Conservation (phyloP, 2,888 invertebrate genomes). For the Agrilus biguttatus region DNA sequence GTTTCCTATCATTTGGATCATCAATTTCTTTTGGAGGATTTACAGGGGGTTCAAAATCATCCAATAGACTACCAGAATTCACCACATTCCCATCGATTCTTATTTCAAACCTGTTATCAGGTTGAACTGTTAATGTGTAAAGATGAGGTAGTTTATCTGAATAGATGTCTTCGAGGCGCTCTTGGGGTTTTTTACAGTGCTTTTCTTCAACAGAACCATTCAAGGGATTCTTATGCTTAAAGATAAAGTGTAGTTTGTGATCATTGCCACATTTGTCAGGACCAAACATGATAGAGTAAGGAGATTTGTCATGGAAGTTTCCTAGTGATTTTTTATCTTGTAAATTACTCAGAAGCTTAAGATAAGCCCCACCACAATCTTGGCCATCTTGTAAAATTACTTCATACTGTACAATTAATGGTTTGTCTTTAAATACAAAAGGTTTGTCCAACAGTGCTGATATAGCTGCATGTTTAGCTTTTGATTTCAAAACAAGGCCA, state of each 20-base stretch:
- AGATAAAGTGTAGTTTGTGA: slow-evolving; percentile 85
- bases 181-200: slow-evolving; percentile 84
- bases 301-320: slow-evolving; percentile 86
- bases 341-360: slow-evolving; percentile 76
- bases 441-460: slow-evolving; percentile 61
- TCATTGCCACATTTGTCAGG: slow-evolving; percentile 98
- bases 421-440: slow-evolving; percentile 71
- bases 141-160: slow-evolving; percentile 89
- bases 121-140: slow-evolving; percentile 62
- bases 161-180: slow-evolving; percentile 71
- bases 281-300: slow-evolving; percentile 99
- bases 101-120: slow-evolving; percentile 70
- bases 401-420: slow-evolving; percentile 86
- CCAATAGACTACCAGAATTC: slow-evolving; percentile 73
- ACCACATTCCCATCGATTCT: slow-evolving; percentile 70
- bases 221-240: slow-evolving; percentile 86
- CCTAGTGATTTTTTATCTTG: slow-evolving; percentile 55
- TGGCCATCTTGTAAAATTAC: slow-evolving; percentile 76
- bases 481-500: slow-evolving; percentile 80
- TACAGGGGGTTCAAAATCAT: slow-evolving; percentile 84
- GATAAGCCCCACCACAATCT: slow-evolving; percentile 96
- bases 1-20: slow-evolving; percentile 74
- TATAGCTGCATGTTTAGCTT: slow-evolving; percentile 94
- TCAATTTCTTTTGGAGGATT: slow-evolving; percentile 91
- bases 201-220: slow-evolving; percentile 86